Evolutionary conservation across 2,797 vertebrate species (phyloP), one percentile per base, ranked within the genome.

Genomic region (Cuculus canorus): DNA sequence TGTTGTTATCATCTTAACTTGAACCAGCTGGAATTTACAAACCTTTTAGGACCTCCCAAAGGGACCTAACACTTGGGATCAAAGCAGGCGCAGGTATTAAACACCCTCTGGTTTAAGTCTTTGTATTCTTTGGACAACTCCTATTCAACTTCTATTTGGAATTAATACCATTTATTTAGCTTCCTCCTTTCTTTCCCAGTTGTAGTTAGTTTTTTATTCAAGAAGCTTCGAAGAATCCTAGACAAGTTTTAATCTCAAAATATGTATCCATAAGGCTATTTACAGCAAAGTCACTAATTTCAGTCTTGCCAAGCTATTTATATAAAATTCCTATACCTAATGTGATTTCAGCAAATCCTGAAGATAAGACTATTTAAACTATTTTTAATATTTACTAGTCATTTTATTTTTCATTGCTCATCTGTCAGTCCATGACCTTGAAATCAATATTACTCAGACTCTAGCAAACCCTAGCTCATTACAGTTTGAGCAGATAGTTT

Each of bases 371-470:
- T 35, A 66, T 90, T 94, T 95, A 54, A 63, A 90, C 57, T 68
- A 24, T 86, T 80, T 96, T 91, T 95, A 93, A 90, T 95, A 87
- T 95, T 95, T 95, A 91, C 71, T 54, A 95, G 77, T n/a, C 65
- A 4, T 88, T 84, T 84, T 88, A 73, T 91, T 43, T 50, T 23
- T 0, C 85, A 75, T 82, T 45, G 63, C 65, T 80, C 9, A 78
- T 91, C 73, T 96, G 47, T 68, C 70, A 81, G 80, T 80, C 76
- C 37, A 39, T n/a, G 72, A 96, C 96, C 95, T 96, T 94, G 96
- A 95, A 96, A 90, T 94, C 59, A 75, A 94, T 88, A 92, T 93
- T 96, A 88, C 83, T 93, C 73, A 82, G 32, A 81, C 54, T 61
- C n/a, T 84, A 92, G 83, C 84, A 97, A 93, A 82, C 2, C 7